A percentile compares a stretch with the other conserved stretches of the same genome.
Conservation (phyloP, 1,140 invertebrate species). For the Leguminivora glycinivorella region DNA sequence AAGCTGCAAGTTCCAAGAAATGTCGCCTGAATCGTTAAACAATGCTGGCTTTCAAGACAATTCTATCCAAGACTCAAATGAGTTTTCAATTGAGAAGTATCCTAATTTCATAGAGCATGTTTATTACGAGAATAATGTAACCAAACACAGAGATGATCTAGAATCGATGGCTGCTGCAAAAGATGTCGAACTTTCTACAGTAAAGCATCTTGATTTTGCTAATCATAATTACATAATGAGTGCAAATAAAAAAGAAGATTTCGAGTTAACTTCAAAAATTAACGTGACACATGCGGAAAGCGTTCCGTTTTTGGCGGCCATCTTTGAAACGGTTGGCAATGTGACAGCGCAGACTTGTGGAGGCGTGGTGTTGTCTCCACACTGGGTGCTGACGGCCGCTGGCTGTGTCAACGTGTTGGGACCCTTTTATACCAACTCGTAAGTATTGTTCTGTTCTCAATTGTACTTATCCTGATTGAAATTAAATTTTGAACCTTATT, state of each 20-base stretch:
- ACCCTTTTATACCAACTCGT: conserved; percentile 37
- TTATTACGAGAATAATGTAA: background rate
- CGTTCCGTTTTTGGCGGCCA: conserved; percentile 45
- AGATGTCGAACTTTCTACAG: background rate
- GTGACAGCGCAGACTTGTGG: conserved; percentile 51
- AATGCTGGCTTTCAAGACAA: background rate
- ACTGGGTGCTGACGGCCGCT: conserved; percentile 48
- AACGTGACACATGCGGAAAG: conserved; percentile 33
- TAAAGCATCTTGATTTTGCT: background rate
- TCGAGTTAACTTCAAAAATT: background rate
- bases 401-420: conserved; percentile 44
- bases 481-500: too few relatives aligned
- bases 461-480: too few relatives aligned
- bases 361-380: conserved; percentile 40
- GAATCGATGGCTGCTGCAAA: background rate
- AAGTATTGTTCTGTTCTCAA: conserved; percentile 31
- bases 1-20: background rate
- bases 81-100: background rate
- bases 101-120: background rate
- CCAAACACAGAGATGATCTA: background rate
- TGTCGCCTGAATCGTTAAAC: background rate
- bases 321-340: conserved; percentile 50
- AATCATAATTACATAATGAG: background rate
- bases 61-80: background rate
- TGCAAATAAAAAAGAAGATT: background rate